Evolutionary conservation across 2,797 vertebrate genomes (phyloP).

Genomic region (Delichon dasypus): DNA sequence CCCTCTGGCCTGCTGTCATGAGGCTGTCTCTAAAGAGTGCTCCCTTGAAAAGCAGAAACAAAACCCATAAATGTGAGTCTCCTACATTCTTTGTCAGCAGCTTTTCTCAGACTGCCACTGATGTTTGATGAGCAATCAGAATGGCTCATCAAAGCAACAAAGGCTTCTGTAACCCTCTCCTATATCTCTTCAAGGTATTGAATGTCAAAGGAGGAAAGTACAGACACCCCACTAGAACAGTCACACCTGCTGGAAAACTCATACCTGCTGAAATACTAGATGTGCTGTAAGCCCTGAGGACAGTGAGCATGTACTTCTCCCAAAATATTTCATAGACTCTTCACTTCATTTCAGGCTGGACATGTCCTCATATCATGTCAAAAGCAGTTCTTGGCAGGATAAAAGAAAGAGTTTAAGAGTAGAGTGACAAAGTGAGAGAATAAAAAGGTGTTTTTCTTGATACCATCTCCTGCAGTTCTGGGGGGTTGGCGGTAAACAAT

Average conservation of each 20-base stretch:
- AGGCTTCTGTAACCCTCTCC: not conserved
- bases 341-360: not conserved
- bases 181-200: not conserved
- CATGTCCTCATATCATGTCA: not conserved
- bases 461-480: not conserved
- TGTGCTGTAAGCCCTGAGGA: not conserved
- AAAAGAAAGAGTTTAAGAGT: not conserved
- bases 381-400: not conserved
- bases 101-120: constrained; percentile 32
- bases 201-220: not conserved
- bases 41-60: constrained; percentile 45
- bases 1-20: constrained; percentile 67
- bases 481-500: not conserved
- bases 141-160: constrained; percentile 34
- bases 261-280: not conserved
- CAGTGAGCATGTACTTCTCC: not conserved
- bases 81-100: constrained; percentile 41
- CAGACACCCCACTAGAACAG: not conserved
- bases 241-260: not conserved
- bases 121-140: constrained; percentile 24
- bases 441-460: not conserved
- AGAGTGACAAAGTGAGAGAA: not conserved
- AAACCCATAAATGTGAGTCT: not conserved
- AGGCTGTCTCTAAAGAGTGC: constrained; percentile 33
- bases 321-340: not conserved